Base-by-base conservation (phyloP, 1,140 invertebrate genomes). In the Bathynomus jamesi region DNA sequence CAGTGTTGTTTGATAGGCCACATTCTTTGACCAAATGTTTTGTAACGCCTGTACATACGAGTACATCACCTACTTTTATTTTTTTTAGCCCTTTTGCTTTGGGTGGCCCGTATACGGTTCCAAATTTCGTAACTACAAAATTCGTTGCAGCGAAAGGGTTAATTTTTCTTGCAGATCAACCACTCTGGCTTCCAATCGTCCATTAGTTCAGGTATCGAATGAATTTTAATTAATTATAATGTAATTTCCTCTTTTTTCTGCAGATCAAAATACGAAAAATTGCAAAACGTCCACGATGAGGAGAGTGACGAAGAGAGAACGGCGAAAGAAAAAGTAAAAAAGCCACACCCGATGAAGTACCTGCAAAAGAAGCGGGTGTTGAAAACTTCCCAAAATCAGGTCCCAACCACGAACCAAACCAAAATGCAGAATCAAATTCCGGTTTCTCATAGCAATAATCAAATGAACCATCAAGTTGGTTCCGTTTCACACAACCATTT, bases 181-280 rank as follows among this genome's bases (percentile, higher is more conserved):
- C n/a, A n/a, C n/a, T n/a, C n/a, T n/a, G n/a, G n/a, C n/a, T n/a
- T n/a, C n/a, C n/a, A n/a, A n/a, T n/a, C n/a, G n/a, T n/a, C n/a
- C n/a, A n/a, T n/a, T n/a, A n/a, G n/a, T n/a, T n/a, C n/a, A n/a
- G n/a, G n/a, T n/a, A n/a, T n/a, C n/a, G n/a, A n/a, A n/a, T n/a
- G n/a, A n/a, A n/a, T n/a, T n/a, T n/a, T n/a, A n/a, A n/a, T n/a
- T n/a, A n/a, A n/a, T n/a, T n/a, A n/a, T n/a, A n/a, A n/a, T n/a
- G n/a, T n/a, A 31, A 31, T 3, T 28, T 28, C 24, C 13, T 65
- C 25, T 70, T 72, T n/a, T 65, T 53, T 53, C 29, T n/a, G 0
- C 65, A 77, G 75, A 13, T 90, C 89, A n/a, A 91, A 91, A 76
- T 91, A 91, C 78, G 89, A 91, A 76, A 91, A 91, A 78, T 80